Evolutionary conservation across 2,888 invertebrate species (phyloP), one percentile per base, ranked within the genome.

Genomic region (Craniophora ligustri): DNA sequence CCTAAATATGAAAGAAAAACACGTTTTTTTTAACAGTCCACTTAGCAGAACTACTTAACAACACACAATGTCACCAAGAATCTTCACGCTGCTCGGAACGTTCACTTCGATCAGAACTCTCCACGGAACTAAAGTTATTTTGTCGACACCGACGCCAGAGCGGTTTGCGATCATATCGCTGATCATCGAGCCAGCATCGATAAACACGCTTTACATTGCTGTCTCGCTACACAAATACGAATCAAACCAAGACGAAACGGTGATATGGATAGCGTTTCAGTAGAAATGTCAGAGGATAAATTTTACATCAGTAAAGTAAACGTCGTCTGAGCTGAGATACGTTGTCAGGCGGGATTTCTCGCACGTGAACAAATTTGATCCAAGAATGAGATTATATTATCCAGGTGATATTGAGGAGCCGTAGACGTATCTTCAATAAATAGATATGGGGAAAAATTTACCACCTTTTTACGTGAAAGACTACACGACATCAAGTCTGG

Each of bases 281-380:
- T n/a, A 31, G 21, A 46, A 21, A 35, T 16, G 19, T 53, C 50
- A 36, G 32, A 51, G 42, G 61, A 57, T 51, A 50, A 16, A 66
- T 58, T 64, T 40, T 59, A 47, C 44, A 36, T 36, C 59, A 63
- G 68, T 76, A 50, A 67, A 71, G 74, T 54, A 65, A 75, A 72
- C 67, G 77, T 78, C 70, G 73, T 67, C 72, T 75, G 64, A 57
- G 47, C 49, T 41, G 74, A 81, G 84, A 86, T 84, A 84, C 78
- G 80, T 79, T 77, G 85, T 82, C 82, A 79, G 81, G 77, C 75
- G 80, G 84, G 82, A 86, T 87, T 87, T 86, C 84, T 88, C 84
- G 84, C 87, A 85, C 84, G 84, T 87, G 88, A 89, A 86, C 85
- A 84, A 87, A 89, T 88, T 89, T 80, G 85, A 89, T 89, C 83